Percentiles rank a stretch among this genome's conserved stretches.
Evolutionary conservation across 2,113 vertebrate species (phyloP).

Genomic region (Gymnorhina tibicen): DNA sequence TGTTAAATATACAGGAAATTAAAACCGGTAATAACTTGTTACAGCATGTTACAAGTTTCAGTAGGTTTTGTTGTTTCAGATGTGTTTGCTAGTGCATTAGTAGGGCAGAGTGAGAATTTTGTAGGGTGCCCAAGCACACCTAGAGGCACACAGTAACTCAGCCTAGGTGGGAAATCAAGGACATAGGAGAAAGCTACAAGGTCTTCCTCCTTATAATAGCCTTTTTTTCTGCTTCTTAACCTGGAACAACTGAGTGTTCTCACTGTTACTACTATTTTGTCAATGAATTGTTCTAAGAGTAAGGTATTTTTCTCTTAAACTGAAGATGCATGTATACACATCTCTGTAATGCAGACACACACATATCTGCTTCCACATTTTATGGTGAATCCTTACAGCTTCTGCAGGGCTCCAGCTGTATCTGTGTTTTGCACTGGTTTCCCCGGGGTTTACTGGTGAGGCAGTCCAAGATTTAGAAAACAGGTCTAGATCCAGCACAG

Average conservation of each 20-base stretch:
- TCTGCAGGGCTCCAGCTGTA: neutral
- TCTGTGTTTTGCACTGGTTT: neutral
- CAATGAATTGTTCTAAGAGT: neutral
- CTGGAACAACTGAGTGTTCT: neutral
- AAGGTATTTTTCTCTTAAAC: neutral
- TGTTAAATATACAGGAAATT: neutral
- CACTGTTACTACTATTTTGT: neutral
- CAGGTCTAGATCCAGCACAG: neutral
- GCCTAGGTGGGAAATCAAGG: neutral
- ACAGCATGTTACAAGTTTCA: neutral
- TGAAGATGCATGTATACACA: neutral
- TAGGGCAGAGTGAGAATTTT: neutral
- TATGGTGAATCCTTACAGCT: neutral
- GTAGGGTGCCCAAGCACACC: neutral
- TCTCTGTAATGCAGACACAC: neutral
- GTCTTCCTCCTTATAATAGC: neutral
- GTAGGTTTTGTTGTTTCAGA: neutral
- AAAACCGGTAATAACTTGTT: neutral
- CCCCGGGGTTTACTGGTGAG: neutral
- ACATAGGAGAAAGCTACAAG: neutral
- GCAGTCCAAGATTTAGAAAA: neutral
- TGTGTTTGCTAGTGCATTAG: neutral
- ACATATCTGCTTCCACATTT: neutral
- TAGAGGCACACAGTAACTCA: neutral
- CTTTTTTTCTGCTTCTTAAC: neutral